Conservation (phyloP, 1,140 invertebrate species). For the Phortica variegata region DNA sequence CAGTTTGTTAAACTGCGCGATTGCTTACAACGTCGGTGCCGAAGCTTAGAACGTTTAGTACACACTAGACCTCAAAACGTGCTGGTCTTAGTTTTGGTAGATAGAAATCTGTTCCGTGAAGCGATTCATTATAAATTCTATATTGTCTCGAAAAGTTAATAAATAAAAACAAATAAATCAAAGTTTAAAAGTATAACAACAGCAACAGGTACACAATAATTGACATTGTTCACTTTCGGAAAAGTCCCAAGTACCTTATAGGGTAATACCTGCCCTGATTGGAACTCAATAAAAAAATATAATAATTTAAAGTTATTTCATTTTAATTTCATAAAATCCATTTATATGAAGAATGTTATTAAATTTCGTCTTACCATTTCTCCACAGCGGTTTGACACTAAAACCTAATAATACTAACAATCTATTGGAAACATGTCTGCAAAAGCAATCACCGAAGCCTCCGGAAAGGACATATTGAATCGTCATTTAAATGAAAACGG, state of each 20-base stretch:
- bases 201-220: not conserved
- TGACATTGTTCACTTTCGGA: too few relatives aligned
- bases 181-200: conserved; percentile 45
- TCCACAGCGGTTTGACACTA: not conserved
- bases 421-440: conserved; percentile 97
- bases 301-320: too few relatives aligned
- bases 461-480: conserved; percentile 93
- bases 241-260: too few relatives aligned
- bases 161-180: conserved; percentile 43
- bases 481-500: conserved; percentile 73
- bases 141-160: too few relatives aligned
- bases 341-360: too few relatives aligned
- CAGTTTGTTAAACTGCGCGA: too few relatives aligned
- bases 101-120: too few relatives aligned
- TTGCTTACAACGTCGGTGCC: conserved; percentile 27
- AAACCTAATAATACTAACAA: too few relatives aligned
- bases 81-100: conserved; percentile 21
- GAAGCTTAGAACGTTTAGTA: conserved; percentile 40
- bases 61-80: conserved; percentile 37
- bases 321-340: conserved; percentile 17
- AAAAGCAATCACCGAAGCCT: conserved; percentile 95
- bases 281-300: too few relatives aligned
- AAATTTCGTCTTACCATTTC: not conserved
- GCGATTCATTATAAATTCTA: conserved; percentile 33
- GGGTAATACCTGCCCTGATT: too few relatives aligned